phyloP scores from a whole-genome alignment of 2,113 vertebrate genomes.

The Meriones unguiculatus region DNA sequence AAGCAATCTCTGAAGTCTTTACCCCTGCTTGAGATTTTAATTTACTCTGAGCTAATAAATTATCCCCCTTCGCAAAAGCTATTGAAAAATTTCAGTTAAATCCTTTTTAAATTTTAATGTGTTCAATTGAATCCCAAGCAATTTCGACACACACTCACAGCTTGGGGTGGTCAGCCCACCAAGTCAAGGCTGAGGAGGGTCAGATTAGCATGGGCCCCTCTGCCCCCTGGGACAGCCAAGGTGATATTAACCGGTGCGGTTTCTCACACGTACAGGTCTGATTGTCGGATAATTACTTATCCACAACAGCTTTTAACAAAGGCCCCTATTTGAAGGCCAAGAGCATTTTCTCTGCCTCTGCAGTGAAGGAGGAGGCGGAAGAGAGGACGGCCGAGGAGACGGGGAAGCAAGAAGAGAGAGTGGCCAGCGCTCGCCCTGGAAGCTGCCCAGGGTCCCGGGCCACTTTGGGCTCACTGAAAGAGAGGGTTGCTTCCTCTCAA shows the following conservation, averaged over 20 bases:
- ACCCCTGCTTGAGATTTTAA: conserved; percentile 91
- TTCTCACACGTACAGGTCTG: conserved; percentile 83
- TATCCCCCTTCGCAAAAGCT: conserved; percentile 88
- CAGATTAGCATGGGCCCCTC: conserved; percentile 90
- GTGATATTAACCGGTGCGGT: conserved; percentile 93
- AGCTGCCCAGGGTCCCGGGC: conserved; percentile 83
- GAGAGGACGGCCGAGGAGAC: neutral
- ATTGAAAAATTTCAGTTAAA: conserved; percentile 88
- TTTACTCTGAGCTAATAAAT: conserved; percentile 90
- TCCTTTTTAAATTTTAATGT: conserved; percentile 88
- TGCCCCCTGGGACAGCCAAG: conserved; percentile 87
- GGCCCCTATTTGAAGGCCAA: conserved; percentile 89
- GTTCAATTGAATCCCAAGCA: conserved; percentile 87
- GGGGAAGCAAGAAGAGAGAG: neutral
- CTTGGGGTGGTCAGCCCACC: conserved; percentile 89
- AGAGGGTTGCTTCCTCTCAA: conserved; percentile 84
- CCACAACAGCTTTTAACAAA: conserved; percentile 94
- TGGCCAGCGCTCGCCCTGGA: conserved; percentile 87
- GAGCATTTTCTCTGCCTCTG: conserved; percentile 89
- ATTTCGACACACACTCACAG: conserved; percentile 84
- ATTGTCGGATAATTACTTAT: conserved; percentile 95
- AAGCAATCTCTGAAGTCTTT: conserved; percentile 90
- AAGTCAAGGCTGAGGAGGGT: conserved; percentile 92
- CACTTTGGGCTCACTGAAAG: conserved; percentile 79
- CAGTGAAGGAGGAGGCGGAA: neutral